Evolutionary conservation across 2,888 invertebrate species (phyloP), one percentile per base, ranked within the genome.

Genomic region (Drosophila atripex): DNA sequence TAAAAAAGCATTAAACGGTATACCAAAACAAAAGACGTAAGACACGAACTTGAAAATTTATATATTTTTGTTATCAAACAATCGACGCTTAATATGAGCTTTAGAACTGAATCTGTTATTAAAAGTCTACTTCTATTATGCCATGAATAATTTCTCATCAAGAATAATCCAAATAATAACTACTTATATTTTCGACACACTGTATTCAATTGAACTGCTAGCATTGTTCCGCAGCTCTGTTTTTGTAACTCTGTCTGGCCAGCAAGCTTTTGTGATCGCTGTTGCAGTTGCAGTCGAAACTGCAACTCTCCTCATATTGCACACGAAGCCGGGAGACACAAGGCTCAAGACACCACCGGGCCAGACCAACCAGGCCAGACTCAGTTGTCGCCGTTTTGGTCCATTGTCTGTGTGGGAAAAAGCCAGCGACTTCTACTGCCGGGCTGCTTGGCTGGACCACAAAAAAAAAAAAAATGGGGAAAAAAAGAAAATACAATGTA

Each of bases 381-480:
- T 45, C 63, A 64, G 70, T 68, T 77, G 78, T 84, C 80, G 86
- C 83, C 83, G 83, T 77, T 75, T 77, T 71, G 46, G 77, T 72
- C 80, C 80, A 80, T 80, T 80, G 80, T 88, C 80, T 86, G 75
- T 82, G 86, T 83, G 82, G 82, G 82, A 83, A 83, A 80, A 85
- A 85, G 79, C 79, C 51, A 52, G 35, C 32, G 80, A 73, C 84
- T 78, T 77, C 84, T 73, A 86, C 83, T 75, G 83, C 39, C 39
- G 7, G 39, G 75, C 71, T 82, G 60, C 21, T 18, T 12, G 12
- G 43, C 43, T 43, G 3, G 18, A 16, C 16, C 12, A 12, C 74
- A 79, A 70, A 77, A 61, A 25, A 61, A 23, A 41, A 14, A 30
- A 45, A 32, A 49, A 38, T 8, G 16, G 45, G 23, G 54, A 16